A percentile compares a stretch with the other conserved stretches of the same genome.
phyloP scores from a whole-genome alignment of 2,113 vertebrate species.

The Chloropsis cyanopogon region DNA sequence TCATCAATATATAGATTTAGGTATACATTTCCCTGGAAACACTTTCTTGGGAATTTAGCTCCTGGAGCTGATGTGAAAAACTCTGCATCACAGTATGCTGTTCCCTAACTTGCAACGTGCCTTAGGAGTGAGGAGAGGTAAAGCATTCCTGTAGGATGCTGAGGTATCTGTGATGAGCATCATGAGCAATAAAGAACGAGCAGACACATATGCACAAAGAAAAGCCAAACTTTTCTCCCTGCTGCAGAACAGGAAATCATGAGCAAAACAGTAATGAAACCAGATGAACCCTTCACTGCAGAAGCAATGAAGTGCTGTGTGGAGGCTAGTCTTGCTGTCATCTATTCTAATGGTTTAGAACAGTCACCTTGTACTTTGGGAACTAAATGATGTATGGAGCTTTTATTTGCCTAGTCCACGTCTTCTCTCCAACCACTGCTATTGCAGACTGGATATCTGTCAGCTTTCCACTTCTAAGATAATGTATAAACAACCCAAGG shows the following conservation, averaged over 20 bases:
- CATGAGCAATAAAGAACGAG: background rate
- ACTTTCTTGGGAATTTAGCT: background rate
- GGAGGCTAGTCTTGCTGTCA: background rate
- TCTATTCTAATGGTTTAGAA: background rate
- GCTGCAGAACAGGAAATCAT: background rate
- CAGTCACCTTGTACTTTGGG: background rate
- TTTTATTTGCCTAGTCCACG: background rate
- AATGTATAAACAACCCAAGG: background rate
- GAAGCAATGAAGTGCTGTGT: background rate
- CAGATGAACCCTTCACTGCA: constrained; percentile 2
- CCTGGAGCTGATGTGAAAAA: background rate
- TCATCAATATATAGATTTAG: background rate
- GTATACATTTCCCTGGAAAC: background rate
- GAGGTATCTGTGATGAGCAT: background rate
- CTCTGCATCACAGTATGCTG: background rate
- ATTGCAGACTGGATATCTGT: background rate
- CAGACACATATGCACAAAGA: background rate
- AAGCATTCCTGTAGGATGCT: background rate
- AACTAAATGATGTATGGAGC: background rate
- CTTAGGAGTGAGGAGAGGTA: background rate
- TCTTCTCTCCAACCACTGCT: background rate
- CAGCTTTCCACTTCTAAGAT: background rate
- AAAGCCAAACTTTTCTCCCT: background rate
- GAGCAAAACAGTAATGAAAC: background rate
- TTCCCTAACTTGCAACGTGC: background rate